Evolutionary conservation across 2,113 vertebrate species (phyloP).

Genomic region (Phyllopteryx taeniolatus): DNA sequence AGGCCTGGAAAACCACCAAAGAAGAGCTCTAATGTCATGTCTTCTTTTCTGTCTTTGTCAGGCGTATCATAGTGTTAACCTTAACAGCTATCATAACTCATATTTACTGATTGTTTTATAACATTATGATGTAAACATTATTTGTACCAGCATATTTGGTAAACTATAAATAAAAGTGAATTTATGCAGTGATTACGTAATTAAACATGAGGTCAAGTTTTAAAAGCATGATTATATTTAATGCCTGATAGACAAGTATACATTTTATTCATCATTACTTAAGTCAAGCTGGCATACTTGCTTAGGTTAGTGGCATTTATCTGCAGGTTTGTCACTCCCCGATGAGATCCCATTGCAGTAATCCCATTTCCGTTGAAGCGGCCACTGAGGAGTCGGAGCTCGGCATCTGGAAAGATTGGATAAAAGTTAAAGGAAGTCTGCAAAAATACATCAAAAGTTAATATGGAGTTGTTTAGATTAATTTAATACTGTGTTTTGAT

Average conservation of each 20-base stretch:
- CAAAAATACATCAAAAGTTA: conserved; percentile 4
- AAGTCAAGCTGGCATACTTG: not conserved
- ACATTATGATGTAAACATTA: not conserved
- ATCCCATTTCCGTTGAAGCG: not conserved
- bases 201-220: too few relatives aligned
- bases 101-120: too few relatives aligned
- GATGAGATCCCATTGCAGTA: conserved; percentile 40
- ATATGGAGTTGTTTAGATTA: not conserved
- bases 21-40: conserved; percentile 48
- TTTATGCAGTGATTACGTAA: too few relatives aligned
- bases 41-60: not conserved
- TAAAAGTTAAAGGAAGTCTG: conserved; percentile 39
- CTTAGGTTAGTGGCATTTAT: not conserved
- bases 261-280: not conserved
- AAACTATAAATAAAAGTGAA: not conserved
- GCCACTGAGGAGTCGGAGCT: conserved; percentile 38
- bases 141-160: not conserved
- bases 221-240: not conserved
- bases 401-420: not conserved
- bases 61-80: not conserved
- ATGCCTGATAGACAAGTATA: not conserved
- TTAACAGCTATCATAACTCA: not conserved
- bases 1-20: conserved; percentile 77
- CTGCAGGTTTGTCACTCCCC: conserved; percentile 16
- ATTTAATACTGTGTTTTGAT: not conserved